Conservation (phyloP, 2,113 vertebrate genomes). For the Scartelaos histophorus region DNA sequence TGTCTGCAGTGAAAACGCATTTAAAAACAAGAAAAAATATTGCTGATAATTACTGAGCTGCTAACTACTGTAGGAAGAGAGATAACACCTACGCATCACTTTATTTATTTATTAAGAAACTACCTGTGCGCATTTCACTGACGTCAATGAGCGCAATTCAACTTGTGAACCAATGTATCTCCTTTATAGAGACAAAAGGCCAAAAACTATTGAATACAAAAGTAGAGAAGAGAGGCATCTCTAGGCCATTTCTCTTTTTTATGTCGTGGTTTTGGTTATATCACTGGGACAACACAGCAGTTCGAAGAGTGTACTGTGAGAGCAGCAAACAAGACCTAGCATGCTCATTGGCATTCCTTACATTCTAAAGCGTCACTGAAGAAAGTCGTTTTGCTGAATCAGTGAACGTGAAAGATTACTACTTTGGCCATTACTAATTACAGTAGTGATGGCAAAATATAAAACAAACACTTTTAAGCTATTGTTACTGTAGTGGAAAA, state of each 20-base stretch:
- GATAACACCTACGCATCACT: neutral
- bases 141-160: constrained; percentile 1
- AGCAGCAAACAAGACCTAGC: constrained; percentile 55
- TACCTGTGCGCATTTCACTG: constrained; percentile 9
- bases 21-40: constrained; percentile 31
- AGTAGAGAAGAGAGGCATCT: neutral
- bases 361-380: constrained; percentile 40
- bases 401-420: neutral
- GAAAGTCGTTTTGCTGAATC: constrained; percentile 18
- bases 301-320: constrained; percentile 26
- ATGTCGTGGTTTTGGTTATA: neutral
- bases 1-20: constrained; percentile 76
- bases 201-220: constrained; percentile 6
- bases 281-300: constrained; percentile 9
- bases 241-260: constrained; percentile 2
- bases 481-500: neutral
- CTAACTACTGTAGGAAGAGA: constrained; percentile 4
- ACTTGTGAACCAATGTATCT: neutral
- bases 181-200: neutral
- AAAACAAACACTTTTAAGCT: neutral
- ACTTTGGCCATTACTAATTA: neutral
- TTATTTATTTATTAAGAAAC: constrained; percentile 15
- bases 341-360: constrained; percentile 51
- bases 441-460: no score
- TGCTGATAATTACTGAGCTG: neutral